These are phyloP conservation scores for Stomatorhinus walkeri DNA, from an alignment of 2,797 vertebrate genomes.

Conservation along the genomic window DNA sequence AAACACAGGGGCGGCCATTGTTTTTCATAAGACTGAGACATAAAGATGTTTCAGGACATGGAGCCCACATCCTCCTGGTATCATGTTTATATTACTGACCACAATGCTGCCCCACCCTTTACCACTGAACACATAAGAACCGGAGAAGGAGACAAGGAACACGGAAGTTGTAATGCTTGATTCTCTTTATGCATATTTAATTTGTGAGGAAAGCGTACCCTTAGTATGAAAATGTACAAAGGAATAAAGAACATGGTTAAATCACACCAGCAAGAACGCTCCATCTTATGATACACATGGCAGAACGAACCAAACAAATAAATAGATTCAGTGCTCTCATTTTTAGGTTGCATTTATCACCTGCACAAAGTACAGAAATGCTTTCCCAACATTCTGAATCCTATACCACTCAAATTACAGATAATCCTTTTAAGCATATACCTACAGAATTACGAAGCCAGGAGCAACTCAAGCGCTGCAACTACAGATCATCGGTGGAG, in stretches of 20 bases:
- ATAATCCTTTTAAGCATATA: neutral
- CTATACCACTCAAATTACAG: neutral
- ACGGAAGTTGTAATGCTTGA: neutral
- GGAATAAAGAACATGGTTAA: neutral
- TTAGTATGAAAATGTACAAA: constrained; percentile 14
- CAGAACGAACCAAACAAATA: neutral
- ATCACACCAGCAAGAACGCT: neutral
- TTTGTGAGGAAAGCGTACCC: constrained; percentile 11
- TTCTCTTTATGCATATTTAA: constrained; percentile 1
- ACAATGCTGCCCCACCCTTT: neutral
- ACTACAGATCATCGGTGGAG: neutral
- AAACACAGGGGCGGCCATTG: neutral
- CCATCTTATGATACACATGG: neutral
- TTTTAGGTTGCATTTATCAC: neutral
- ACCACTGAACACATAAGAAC: neutral
- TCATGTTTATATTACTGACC: neutral
- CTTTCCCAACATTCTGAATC: neutral
- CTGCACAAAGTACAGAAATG: neutral
- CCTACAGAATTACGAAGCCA: neutral
- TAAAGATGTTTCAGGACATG: neutral
- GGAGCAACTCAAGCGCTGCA: neutral
- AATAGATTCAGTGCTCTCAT: neutral
- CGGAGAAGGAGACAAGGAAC: neutral
- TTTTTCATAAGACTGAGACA: neutral
- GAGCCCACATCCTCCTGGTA: neutral